Evolutionary conservation across 64 coral and sea anemone species (phyloP), one percentile per base, ranked within the genome.

Genomic region (Cladopsammia gracilis): DNA sequence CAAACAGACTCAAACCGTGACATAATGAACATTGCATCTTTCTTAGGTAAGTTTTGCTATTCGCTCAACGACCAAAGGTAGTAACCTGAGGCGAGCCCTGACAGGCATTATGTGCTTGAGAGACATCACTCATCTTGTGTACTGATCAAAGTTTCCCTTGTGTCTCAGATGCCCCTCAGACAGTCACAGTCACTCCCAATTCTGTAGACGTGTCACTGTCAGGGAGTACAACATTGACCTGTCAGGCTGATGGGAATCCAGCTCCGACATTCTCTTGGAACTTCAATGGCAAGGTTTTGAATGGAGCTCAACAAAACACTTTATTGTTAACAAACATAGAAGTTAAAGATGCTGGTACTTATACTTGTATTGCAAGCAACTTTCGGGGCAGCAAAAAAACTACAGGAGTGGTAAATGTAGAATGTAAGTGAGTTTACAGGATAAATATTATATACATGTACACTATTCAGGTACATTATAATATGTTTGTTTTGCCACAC

Each of bases 351-450:
- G 60, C 78, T 34, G 94, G 94, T 54, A 92, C 92, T 14, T 96
- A 96, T 54, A 88, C 90, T 5, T 96, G 95, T 89, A 56, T 77
- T 2, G 95, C 95, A 76, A 77, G 0, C 14, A 96, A 96, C 76
- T 23, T 18, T 22, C 67, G 69, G 20, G 95, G 95, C 4, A 69
- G 0, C 16, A 78, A 79, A 18, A 15, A 77, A 68, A 62, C 46
- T 20, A 76, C 34, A 48, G 71, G 60, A 16, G 47, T 85, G 34
- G 44, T 96, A 0, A 59, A 93, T 49, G 86, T 89, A 10, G 83
- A 10, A 89, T 93, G 94, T 96, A 88, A 92, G 94, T 96, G 19
- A 26, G 60, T 1, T 72, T 43, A 44, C 3, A 45, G 11, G 4
- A 12, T 12, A 3, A 15, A 7, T 42, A 13, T 9, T 72, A 13